Evolutionary conservation across 2,113 vertebrate genomes (phyloP).

Genomic region (Willisornis vidua): DNA sequence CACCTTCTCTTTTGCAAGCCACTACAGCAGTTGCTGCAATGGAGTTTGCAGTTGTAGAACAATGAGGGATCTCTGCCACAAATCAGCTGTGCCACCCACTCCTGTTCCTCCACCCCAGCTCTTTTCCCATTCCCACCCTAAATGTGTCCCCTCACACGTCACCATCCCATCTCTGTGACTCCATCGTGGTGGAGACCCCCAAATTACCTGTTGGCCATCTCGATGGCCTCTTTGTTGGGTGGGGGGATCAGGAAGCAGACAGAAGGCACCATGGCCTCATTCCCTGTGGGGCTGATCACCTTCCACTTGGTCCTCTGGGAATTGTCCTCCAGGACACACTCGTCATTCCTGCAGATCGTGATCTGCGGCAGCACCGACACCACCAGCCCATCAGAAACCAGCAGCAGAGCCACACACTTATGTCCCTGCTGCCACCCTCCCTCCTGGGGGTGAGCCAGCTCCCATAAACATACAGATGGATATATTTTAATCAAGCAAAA

Average conservation of each 20-base stretch:
- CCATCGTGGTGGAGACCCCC: neutral
- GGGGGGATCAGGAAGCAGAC: slow-evolving; percentile 94
- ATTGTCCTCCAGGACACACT: slow-evolving; percentile 97
- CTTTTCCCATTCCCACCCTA: neutral
- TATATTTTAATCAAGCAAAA: neutral
- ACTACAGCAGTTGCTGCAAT: neutral
- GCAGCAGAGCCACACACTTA: neutral
- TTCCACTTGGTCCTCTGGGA: slow-evolving; percentile 98
- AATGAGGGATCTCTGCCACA: accelerated
- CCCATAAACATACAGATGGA: neutral
- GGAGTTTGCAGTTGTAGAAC: neutral
- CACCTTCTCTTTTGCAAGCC: neutral
- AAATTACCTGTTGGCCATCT: slow-evolving; percentile 88
- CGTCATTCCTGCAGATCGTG: slow-evolving; percentile 91
- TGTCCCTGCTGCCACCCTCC: neutral
- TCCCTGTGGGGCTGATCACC: slow-evolving; percentile 95
- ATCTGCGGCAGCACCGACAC: slow-evolving; percentile 77
- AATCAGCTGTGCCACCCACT: neutral
- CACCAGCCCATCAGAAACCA: neutral
- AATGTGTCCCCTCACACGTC: neutral
- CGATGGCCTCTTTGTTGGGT: slow-evolving; percentile 91
- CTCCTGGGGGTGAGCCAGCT: neutral
- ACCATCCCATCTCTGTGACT: neutral
- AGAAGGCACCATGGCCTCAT: slow-evolving; percentile 97
- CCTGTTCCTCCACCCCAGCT: neutral